phyloP scores from a whole-genome alignment of 2,888 invertebrate genomes.

The Plebejus anna region DNA sequence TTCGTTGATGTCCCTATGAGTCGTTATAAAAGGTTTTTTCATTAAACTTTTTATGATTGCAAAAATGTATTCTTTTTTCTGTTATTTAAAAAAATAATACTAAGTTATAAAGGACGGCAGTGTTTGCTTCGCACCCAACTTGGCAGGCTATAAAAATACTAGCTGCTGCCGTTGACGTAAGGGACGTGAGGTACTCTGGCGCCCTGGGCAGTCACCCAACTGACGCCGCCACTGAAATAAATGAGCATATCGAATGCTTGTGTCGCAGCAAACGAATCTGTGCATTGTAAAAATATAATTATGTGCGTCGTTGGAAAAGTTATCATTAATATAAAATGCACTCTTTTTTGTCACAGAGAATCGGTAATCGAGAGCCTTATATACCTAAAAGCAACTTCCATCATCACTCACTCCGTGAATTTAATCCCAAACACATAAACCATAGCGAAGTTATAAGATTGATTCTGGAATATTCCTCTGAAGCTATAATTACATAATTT shows the following conservation, averaged over 20 bases:
- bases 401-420: background rate
- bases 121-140: too few relatives aligned
- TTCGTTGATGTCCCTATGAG: conserved; percentile 1
- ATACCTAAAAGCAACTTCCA: background rate
- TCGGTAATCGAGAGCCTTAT: too few relatives aligned
- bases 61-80: background rate
- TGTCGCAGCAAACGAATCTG: conserved; percentile 66
- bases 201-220: too few relatives aligned
- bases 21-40: background rate
- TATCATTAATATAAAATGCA: too few relatives aligned
- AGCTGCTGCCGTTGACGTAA: background rate
- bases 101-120: too few relatives aligned
- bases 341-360: too few relatives aligned
- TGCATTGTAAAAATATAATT: too few relatives aligned
- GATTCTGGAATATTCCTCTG: background rate
- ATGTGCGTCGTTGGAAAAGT: too few relatives aligned
- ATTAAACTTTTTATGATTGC: background rate
- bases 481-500: conserved; percentile 32
- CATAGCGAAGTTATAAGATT: background rate
- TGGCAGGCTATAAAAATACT: background rate
- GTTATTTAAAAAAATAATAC: background rate
- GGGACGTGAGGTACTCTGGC: background rate
- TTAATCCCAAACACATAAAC: background rate
- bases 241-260: conserved; percentile 60
- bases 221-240: conserved; percentile 44